Base-by-base conservation (phyloP, 2,797 vertebrate genomes). In the Cryptoblepharus egeriae region DNA sequence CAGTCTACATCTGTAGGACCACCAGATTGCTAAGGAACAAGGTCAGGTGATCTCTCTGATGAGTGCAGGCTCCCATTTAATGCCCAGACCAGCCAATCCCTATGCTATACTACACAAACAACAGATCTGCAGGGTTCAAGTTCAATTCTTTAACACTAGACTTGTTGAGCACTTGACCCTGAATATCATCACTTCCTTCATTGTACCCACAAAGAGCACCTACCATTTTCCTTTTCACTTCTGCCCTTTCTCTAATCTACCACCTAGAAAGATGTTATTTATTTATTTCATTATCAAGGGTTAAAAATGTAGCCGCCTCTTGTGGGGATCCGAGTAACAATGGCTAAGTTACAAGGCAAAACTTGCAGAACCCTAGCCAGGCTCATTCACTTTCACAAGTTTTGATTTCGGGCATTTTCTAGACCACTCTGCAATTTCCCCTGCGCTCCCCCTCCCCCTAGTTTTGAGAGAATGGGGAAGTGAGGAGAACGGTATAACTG, bases 401-500 rank as follows among this genome's bases (percentile, higher is more conserved):
- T 71, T 83, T 63, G n/a, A 57, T 58, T 67, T 58, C n/a, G 4
- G 55, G 32, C 28, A n/a, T 35, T 65, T 64, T 71, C 24, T 52
- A 65, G 45, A 37, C 6, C 32, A 63, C 15, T 28, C 22, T 52
- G 30, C 16, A 35, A 1, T 22, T 18, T 67, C 28, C 60, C 60
- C n/a, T 11, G 28, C 55, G 9, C 12, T n/a, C n/a, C n/a, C n/a
- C 32, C 37, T 15, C 49, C 3, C 13, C 28, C 71, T 55, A 58
- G 45, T 13, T 30, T 12, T 39, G 60, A 58, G 28, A 79, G 61
- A 81, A 81, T 84, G 71, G 39, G 76, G 82, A 84, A 84, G 77
- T 84, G 63, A 67, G 60, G 76, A 55, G 77, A 75, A 79, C 70
- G 32, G 70, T 68, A 69, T 49, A 84, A 74, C 42, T 60, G 30